These are phyloP conservation scores for Caenorhabditis afra DNA, from an alignment of 2,888 invertebrate genomes.

Conservation along the genomic window DNA sequence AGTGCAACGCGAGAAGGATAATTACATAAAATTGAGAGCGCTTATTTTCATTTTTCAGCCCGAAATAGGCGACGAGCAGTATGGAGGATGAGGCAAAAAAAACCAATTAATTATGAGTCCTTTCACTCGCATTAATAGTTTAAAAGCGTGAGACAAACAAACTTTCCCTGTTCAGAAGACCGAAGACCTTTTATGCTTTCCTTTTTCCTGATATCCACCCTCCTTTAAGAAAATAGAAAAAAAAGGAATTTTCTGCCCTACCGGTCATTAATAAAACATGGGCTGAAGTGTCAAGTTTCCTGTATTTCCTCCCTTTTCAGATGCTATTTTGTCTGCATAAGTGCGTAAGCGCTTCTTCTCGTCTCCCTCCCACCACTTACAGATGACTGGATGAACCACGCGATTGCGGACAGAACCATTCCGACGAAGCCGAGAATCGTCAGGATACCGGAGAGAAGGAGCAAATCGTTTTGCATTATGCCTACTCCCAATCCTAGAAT, in stretches of 20 bases:
- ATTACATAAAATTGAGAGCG: conserved; percentile 1
- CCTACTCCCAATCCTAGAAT: conserved; percentile 65
- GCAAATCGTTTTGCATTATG: conserved; percentile 62
- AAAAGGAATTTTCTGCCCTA: conserved; percentile 32
- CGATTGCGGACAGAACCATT: conserved; percentile 67
- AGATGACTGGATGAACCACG: conserved; percentile 66
- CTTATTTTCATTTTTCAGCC: too few relatives aligned
- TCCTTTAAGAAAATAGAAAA: not conserved
- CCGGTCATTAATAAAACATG: conserved; percentile 48
- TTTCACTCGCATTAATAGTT: conserved; percentile 42
- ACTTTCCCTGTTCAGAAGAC: conserved; percentile 6
- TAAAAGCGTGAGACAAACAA: conserved; percentile 49
- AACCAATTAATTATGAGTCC: conserved; percentile 42
- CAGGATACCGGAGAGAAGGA: conserved; percentile 62
- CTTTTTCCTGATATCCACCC: not conserved
- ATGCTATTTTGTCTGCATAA: not conserved
- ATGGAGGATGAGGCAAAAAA: too few relatives aligned
- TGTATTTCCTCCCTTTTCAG: conserved; percentile 1
- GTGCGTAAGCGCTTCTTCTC: conserved; percentile 6
- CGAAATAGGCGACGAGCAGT: too few relatives aligned
- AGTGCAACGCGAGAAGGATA: conserved; percentile 1
- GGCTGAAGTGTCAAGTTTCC: conserved; percentile 28
- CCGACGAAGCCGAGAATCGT: conserved; percentile 66
- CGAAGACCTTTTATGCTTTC: conserved; percentile 4
- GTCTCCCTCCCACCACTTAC: conserved; percentile 57